Evolutionary conservation across 2,888 invertebrate species (phyloP).

Genomic region (Reticulitermes lucifugus): DNA sequence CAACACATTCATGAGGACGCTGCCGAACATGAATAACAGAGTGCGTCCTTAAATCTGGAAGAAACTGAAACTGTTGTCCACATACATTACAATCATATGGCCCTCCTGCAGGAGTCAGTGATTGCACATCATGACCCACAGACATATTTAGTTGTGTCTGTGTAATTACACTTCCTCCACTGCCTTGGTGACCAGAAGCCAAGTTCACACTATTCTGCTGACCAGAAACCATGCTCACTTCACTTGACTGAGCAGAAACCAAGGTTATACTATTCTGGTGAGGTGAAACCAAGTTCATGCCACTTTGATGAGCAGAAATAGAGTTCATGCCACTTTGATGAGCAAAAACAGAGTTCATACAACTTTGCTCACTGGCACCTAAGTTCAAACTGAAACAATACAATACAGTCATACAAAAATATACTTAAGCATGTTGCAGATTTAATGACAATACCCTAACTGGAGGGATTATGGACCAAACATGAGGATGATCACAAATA

Average conservation of each 20-base stretch:
- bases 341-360: too few relatives aligned
- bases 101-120: not conserved
- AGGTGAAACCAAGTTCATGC: not conserved
- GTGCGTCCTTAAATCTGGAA: conserved; percentile 4
- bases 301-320: not conserved
- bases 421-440: not conserved
- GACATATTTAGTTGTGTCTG: not conserved
- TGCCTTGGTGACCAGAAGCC: not conserved
- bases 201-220: not conserved
- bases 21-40: conserved; percentile 20
- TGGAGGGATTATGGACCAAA: not conserved
- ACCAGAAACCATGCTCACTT: not conserved
- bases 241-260: not conserved
- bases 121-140: not conserved
- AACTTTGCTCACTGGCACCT: too few relatives aligned
- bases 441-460: not conserved
- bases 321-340: too few relatives aligned
- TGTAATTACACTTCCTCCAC: not conserved
- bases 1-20: conserved; percentile 11
- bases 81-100: conserved; percentile 27
- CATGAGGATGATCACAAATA: not conserved
- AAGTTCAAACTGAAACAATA: conserved; percentile 9
- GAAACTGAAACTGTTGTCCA: conserved; percentile 16
- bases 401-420: not conserved
- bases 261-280: not conserved